Base-by-base conservation (phyloP, 2,797 vertebrate genomes). In the Spatula clypeata region DNA sequence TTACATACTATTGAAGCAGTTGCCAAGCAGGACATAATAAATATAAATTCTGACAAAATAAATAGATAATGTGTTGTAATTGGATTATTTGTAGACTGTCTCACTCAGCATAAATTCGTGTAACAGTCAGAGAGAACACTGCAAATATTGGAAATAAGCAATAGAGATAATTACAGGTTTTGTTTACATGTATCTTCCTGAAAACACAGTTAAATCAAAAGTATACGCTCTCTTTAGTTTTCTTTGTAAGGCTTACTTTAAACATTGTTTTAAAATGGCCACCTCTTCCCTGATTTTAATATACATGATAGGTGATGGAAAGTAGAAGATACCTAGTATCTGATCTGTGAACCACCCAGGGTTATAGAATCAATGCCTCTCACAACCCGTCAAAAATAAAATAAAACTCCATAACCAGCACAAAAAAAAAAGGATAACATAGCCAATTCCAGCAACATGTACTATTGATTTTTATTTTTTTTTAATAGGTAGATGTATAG, bases 61-160 rank as follows among this genome's bases (percentile, higher is more conserved):
- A 97, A 93, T 86, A 79, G 79, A 87, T 96, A 96, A 93, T 91
- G 76, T 34, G 29, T 42, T 96, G 85, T 92, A 97, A 97, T 96
- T 96, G 81, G 72, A 66, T 81, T 96, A 97, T 92, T 96, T 97
- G 96, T 70, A 74, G 81, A 88, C 77, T 94, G 72, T 91, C 72
- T 97, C 91, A 55, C 76, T 95, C 91, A 94, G 81, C 67, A 88
- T 62, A 70, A 90, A 74, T 86, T 77, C 88, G 45, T 76, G 90
- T 96, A 91, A 77, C 55, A 84, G 36, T 71, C 80, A 90, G 65
- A 80, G 55, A 94, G 90, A 91, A 42, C 51, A 38, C 27, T 76
- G 31, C 47, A 94, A 94, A 95, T 96, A 94, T 69, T 0, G 1
- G 91, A 95, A 97, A 87, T 91, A 94, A 95, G 76, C 74, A 92